Evolutionary conservation across 2,888 invertebrate species (phyloP).

Genomic region (Perizoma affinitatum): DNA sequence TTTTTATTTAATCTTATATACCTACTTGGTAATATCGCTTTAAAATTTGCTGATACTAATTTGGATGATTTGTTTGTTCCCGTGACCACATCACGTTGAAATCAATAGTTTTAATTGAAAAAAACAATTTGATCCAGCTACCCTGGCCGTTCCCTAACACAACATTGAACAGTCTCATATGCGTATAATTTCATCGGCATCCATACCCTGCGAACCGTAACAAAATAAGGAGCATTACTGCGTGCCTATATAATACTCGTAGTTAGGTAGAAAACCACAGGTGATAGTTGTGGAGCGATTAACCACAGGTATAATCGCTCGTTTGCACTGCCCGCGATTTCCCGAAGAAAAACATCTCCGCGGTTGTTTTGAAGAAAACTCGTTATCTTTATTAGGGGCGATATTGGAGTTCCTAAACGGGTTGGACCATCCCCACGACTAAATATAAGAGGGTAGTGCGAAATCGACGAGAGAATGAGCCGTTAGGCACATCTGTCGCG

Average conservation of each 20-base stretch:
- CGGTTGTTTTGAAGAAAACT: constrained; percentile 54
- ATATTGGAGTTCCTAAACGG: constrained; percentile 46
- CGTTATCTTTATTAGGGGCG: constrained; percentile 55
- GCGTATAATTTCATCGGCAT: too few species aligned
- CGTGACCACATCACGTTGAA: too few species aligned
- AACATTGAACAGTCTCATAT: too few species aligned
- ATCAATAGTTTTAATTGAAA: too few species aligned
- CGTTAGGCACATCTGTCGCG: constrained; percentile 9
- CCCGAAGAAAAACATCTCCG: constrained; percentile 48
- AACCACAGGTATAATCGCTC: constrained; percentile 14
- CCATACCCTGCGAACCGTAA: too few species aligned
- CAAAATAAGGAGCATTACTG: too few species aligned
- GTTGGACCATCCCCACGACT: constrained; percentile 29
- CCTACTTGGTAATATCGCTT: too few species aligned
- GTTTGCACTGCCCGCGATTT: constrained; percentile 19
- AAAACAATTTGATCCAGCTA: too few species aligned
- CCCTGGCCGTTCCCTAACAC: background rate
- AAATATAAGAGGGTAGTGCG: constrained; percentile 14
- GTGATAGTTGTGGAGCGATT: too few species aligned
- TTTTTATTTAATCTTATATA: too few species aligned
- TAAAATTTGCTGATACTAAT: too few species aligned
- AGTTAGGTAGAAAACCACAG: background rate
- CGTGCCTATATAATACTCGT: background rate
- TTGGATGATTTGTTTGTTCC: too few species aligned
- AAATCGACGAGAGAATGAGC: constrained; percentile 10